Base-by-base conservation (phyloP, 2,888 invertebrate genomes). In the Apocheima hispidaria region DNA sequence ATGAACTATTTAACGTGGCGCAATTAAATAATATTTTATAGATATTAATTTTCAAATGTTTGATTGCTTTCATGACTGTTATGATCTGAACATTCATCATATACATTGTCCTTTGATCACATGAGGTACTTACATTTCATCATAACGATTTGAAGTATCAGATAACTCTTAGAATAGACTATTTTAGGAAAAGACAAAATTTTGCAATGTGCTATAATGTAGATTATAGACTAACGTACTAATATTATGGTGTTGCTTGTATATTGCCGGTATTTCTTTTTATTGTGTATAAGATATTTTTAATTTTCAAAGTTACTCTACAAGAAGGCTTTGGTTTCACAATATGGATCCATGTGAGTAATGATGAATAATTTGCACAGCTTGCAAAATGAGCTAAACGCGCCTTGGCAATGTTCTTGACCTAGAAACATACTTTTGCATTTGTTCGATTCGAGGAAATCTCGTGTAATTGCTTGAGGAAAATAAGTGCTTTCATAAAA, bases 1-100 rank as follows among this genome's bases (percentile, higher is more conserved):
- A 78, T 74, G 73, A 70, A 67, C 70, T 75, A 74, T 78, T 79
- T 78, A 79, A 71, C 71, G 60, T 52, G 48, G 51, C 66, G 60
- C 76, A 77, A 80, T 79, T 75, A 75, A 66, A 59, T n/a, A 66
- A 69, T 68, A 71, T 77, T 70, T 75, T 62, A 72, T 69, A 50
- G 44, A 53, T 18, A 62, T 52, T 56, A 48, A 48, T 52, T 55
- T 51, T 46, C 23, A 56, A 55, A 56, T 30, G 28, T 52, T 56
- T 40, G 44, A 51, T 40, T 28, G 38, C 44, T 44, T 36, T 50
- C 26, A 50, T 56, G 41, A 9, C 35, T 36, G 40, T 49, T 60
- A 41, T 26, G 43, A 44, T 50, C 30, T 36, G 28, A 53, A 14
- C 20, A 9, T 20, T 48, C 9, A 41, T 43, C n/a, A 38, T 43